These are phyloP conservation scores for Adoxophyes honmai DNA, from an alignment of 1,140 invertebrate genomes.

Conservation along the genomic window DNA sequence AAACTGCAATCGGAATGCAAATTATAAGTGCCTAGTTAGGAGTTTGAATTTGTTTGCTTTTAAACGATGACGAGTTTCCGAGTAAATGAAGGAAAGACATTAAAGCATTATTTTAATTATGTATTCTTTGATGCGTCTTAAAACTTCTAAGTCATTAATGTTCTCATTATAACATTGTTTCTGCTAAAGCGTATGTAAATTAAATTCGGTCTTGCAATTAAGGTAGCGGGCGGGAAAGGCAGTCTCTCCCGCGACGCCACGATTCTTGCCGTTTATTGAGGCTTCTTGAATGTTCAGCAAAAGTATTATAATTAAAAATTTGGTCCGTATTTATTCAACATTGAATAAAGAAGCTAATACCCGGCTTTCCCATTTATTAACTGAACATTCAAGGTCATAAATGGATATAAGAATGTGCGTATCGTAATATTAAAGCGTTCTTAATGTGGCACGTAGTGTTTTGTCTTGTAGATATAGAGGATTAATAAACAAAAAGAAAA, in stretches of 20 bases:
- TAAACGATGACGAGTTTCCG: background rate
- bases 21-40: background rate
- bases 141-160: background rate
- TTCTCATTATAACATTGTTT: slow-evolving; percentile 5
- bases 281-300: background rate
- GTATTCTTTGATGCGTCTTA: background rate
- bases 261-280: background rate
- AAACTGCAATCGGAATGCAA: background rate
- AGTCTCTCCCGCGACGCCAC: background rate
- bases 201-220: background rate
- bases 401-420: no score
- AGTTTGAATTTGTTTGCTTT: background rate
- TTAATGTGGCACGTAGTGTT: no score
- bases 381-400: no score
- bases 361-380: no score
- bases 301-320: no score
- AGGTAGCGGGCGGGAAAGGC: background rate
- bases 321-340: no score
- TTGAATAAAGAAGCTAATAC: no score
- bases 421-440: no score
- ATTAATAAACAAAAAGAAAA: no score
- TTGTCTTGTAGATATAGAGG: no score
- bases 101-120: slow-evolving; percentile 5
- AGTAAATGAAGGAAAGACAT: background rate
- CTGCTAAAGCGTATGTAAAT: background rate